phyloP scores from a whole-genome alignment of 2,113 vertebrate genomes.

The Canis aureus region DNA sequence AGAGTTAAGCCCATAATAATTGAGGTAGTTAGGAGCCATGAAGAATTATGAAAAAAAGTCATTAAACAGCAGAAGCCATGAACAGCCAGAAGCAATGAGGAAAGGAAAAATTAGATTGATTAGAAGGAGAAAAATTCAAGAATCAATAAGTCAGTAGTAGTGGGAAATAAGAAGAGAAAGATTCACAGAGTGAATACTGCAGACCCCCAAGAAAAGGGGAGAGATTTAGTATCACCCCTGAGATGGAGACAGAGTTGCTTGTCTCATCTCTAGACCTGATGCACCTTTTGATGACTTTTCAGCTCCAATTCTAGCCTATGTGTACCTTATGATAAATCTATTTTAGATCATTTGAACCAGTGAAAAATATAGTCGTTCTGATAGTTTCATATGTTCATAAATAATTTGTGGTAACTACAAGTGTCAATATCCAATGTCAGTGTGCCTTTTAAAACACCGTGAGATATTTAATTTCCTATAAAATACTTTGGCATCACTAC shows the following conservation, averaged over 20 bases:
- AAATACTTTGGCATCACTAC: neutral
- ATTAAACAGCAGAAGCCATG: neutral
- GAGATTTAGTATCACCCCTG: neutral
- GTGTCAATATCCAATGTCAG: neutral
- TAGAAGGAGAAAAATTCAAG: neutral
- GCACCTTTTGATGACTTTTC: neutral
- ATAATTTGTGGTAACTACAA: neutral
- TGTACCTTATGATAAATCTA: neutral
- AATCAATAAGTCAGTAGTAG: neutral
- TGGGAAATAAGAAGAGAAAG: neutral
- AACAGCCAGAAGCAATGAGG: neutral
- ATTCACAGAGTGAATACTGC: neutral
- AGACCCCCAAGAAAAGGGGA: neutral
- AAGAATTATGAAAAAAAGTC: neutral
- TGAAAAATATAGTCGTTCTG: neutral
- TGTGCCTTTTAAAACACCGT: neutral
- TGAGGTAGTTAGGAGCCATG: neutral
- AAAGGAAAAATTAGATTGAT: neutral
- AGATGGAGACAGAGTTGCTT: neutral
- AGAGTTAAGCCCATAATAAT: neutral
- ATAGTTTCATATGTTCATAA: neutral
- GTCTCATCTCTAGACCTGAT: neutral
- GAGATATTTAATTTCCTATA: neutral
- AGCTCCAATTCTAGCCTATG: neutral
- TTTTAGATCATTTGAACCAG: neutral